These are phyloP conservation scores for Criorhina ranunculi DNA, from an alignment of 2,888 invertebrate genomes.

Conservation along the genomic window DNA sequence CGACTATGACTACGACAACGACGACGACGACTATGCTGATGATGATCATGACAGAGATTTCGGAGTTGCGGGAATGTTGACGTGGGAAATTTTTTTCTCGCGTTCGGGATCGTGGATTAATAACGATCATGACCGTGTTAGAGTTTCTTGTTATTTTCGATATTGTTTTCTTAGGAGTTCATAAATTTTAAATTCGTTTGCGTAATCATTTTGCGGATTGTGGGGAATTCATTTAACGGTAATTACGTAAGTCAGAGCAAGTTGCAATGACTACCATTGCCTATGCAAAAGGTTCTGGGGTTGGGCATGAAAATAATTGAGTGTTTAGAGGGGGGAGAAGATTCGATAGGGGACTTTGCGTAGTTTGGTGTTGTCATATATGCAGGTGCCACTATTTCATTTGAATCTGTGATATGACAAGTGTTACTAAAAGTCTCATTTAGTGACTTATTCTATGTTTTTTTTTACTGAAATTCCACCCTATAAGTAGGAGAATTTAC, in stretches of 20 bases:
- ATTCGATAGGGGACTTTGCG: no score
- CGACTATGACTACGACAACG: slow-evolving; percentile 13
- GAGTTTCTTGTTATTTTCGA: slow-evolving; percentile 73
- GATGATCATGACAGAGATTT: slow-evolving; percentile 74
- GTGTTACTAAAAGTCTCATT: no score
- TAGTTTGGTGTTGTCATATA: no score
- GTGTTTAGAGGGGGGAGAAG: no score
- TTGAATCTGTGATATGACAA: no score
- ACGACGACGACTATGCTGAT: slow-evolving; percentile 31
- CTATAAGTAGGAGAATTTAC: no score
- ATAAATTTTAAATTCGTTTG: slow-evolving; percentile 72
- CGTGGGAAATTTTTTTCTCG: slow-evolving; percentile 69
- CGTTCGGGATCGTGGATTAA: slow-evolving; percentile 74
- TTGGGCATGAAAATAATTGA: no score
- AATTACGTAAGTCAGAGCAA: slow-evolving; percentile 31
- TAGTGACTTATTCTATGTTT: no score
- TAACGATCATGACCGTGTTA: slow-evolving; percentile 76
- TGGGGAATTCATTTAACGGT: slow-evolving; percentile 17
- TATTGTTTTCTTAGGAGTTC: slow-evolving; percentile 73
- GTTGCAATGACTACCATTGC: neutral
- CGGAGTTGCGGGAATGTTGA: slow-evolving; percentile 69
- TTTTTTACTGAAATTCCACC: no score
- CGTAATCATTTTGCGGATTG: slow-evolving; percentile 39
- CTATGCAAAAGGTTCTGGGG: neutral
- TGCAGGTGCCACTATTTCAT: no score